Base-by-base conservation (phyloP, 2,888 invertebrate genomes). In the Lasioglossum marginatum region DNA sequence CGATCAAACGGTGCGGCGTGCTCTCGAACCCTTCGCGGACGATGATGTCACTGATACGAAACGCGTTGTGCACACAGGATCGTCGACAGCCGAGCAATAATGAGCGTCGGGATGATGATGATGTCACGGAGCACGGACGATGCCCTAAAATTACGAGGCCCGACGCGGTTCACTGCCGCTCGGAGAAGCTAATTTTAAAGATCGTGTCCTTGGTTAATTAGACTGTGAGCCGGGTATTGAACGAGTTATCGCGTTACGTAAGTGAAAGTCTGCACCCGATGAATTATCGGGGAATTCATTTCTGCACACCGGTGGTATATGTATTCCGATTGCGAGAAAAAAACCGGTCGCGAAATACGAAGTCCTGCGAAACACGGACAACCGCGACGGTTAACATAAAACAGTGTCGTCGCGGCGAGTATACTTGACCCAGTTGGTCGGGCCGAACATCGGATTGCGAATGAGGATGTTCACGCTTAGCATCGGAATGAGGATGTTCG, bases 111-210 rank as follows among this genome's bases (percentile, higher is more conserved):
- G 70, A 82, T 63, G 82, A 83, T 91, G 90, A 90, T 91, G 90
- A 90, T 91, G 90, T 91, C 91, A 90, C 78, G 63, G 57, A 43
- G 79, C 80, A 83, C 63, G 83, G 76, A 71, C 83, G 83, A 83
- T 82, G 89, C 66, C 86, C 89, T 85, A 89, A 90, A 90, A 91
- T 90, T 89, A 88, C 86, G 68, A 70, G 77, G n/a, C 43, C 19
- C 74, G 80, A 75, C 71, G 77, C 79, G 79, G 57, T 80, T 78
- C 88, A 45, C 72, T 72, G 74, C 57, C 68, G 71, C 52, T 45
- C 52, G 31, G 37, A 66, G 68, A 27, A 63, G 77, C 72, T 83
- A 87, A 87, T 90, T 91, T 87, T 89, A 82, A 79, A 37, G 73
- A 60, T 80, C 74, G 72, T 76, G 84, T 75, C 87, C 87, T 82